Evolutionary conservation across 2,113 vertebrate genomes (phyloP).

Genomic region (Protobothrops flavoviridis): DNA sequence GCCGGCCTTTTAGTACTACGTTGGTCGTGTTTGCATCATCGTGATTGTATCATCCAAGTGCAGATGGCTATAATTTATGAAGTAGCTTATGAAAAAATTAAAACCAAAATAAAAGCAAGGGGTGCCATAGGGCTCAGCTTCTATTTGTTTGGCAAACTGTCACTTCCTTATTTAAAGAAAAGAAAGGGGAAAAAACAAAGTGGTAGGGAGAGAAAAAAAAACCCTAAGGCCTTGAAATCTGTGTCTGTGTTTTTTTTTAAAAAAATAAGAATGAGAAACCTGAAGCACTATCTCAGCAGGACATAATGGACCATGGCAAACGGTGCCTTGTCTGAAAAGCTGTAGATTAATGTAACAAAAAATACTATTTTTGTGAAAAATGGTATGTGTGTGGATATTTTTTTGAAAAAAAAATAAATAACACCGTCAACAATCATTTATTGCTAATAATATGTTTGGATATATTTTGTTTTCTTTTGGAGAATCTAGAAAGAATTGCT

Average conservation of each 20-base stretch:
- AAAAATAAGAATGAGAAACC: slow-evolving; percentile 37
- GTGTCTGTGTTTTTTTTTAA: slow-evolving; percentile 56
- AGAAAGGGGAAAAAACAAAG: not conserved
- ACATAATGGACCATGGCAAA: slow-evolving; percentile 46
- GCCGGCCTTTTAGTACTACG: not conserved
- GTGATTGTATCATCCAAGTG: not conserved
- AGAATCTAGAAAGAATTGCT: slow-evolving; percentile 59
- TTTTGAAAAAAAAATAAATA: slow-evolving; percentile 24
- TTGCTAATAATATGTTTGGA: slow-evolving; percentile 63
- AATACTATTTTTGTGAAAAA: slow-evolving; percentile 65
- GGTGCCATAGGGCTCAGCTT: too few relatives aligned
- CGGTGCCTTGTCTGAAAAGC: slow-evolving; percentile 53
- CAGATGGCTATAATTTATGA: not conserved
- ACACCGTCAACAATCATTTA: slow-evolving; percentile 60
- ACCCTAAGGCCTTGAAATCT: slow-evolving; percentile 32
- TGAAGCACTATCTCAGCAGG: slow-evolving; percentile 50
- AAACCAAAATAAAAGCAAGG: not conserved
- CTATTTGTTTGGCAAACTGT: slow-evolving; percentile 17
- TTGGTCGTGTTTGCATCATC: not conserved
- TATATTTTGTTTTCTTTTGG: slow-evolving; percentile 49
- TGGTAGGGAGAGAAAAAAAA: not conserved
- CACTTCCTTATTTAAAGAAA: slow-evolving; percentile 26
- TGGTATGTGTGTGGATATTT: slow-evolving; percentile 55
- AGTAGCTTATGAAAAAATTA: not conserved
- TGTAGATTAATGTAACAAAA: slow-evolving; percentile 67